Percentiles rank a stretch among this genome's conserved stretches.
Conservation (phyloP, 2,888 invertebrate species). For the Dryobotodes eremita region DNA sequence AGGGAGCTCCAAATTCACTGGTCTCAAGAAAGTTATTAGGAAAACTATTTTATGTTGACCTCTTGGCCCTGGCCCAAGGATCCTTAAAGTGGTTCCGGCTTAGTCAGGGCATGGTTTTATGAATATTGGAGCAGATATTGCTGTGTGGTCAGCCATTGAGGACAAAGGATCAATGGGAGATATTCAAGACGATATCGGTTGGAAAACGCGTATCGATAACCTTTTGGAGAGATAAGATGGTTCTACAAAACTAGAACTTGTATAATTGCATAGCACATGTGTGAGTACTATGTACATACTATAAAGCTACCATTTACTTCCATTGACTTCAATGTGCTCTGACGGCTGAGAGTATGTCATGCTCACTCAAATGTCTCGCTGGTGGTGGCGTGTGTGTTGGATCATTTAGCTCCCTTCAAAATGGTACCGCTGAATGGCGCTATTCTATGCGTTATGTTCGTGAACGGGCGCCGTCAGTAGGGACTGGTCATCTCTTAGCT, state of each 20-base stretch:
- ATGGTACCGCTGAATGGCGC: too few species aligned
- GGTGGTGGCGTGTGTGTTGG: too few species aligned
- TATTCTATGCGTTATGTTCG: too few species aligned
- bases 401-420: too few species aligned
- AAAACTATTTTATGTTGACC: constrained; percentile 23
- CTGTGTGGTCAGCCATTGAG: constrained; percentile 38
- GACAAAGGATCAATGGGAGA: constrained; percentile 4
- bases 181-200: constrained; percentile 4
- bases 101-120: constrained; percentile 47
- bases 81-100: constrained; percentile 42
- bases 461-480: too few species aligned
- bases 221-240: background rate
- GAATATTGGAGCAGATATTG: constrained; percentile 53
- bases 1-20: constrained; percentile 37
- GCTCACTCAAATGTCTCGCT: too few species aligned
- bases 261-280: too few species aligned
- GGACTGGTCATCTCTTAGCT: too few species aligned
- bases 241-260: background rate
- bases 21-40: background rate
- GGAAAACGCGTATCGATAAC: background rate
- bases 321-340: too few species aligned
- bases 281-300: too few species aligned
- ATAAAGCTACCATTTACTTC: too few species aligned
- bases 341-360: too few species aligned
- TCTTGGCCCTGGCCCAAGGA: constrained; percentile 48